Evolutionary conservation across 2,888 invertebrate species (phyloP).

Genomic region (Sthenelais limicola): DNA sequence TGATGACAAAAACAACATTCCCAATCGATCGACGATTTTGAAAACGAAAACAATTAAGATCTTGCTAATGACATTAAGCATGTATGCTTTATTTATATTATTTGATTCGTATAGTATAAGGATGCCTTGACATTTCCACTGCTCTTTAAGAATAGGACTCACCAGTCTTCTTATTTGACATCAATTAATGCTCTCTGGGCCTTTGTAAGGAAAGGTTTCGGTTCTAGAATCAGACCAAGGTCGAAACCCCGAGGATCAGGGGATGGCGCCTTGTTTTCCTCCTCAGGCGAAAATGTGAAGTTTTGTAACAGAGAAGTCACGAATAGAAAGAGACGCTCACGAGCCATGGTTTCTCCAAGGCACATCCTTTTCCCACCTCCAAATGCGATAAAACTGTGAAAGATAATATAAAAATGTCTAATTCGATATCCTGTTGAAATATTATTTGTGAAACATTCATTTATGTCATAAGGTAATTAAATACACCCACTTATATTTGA

Average conservation of each 20-base stretch:
- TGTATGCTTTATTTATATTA: no score
- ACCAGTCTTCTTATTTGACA: no score
- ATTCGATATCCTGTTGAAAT: neutral
- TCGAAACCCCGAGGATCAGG: slow-evolving; percentile 60
- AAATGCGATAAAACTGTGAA: slow-evolving; percentile 58
- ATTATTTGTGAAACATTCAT: neutral
- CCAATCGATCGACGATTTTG: no score
- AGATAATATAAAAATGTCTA: neutral
- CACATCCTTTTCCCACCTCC: slow-evolving; percentile 66
- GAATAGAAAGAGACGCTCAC: slow-evolving; percentile 65
- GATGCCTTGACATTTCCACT: no score
- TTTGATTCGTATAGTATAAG: no score
- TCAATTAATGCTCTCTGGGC: no score
- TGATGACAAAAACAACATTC: no score
- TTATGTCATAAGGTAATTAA: neutral
- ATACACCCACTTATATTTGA: neutral
- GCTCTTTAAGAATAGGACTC: no score
- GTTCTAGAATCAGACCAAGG: slow-evolving; percentile 65
- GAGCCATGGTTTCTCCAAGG: slow-evolving; percentile 64
- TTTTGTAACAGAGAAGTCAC: slow-evolving; percentile 57
- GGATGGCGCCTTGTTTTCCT: slow-evolving; percentile 48
- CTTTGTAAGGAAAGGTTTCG: slow-evolving; percentile 57
- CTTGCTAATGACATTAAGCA: no score
- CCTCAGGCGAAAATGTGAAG: slow-evolving; percentile 53
- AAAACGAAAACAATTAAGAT: no score